Percentiles rank a stretch among this genome's conserved stretches.
These are phyloP conservation scores for Nettapus auritus DNA, from an alignment of 2,113 vertebrate species.

Conservation along the genomic window DNA sequence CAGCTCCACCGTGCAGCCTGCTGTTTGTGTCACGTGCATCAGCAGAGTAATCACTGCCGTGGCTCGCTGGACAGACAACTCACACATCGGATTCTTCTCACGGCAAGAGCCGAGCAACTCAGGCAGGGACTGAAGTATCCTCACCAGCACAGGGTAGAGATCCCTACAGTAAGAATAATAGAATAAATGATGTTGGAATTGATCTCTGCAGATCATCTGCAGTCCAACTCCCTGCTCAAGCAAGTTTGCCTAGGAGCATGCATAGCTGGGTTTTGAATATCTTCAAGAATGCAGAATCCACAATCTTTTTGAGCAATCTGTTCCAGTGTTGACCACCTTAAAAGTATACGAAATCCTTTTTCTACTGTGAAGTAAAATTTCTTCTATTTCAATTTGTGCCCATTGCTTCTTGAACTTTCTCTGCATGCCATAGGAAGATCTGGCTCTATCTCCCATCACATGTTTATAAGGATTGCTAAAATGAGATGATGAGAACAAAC, in stretches of 20 bases:
- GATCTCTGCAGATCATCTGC: not conserved
- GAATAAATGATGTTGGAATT: not conserved
- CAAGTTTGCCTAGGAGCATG: not conserved
- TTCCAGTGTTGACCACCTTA: not conserved
- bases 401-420: not conserved
- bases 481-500: not conserved
- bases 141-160: slow-evolving; percentile 89
- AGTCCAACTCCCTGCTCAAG: not conserved
- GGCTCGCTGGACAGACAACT: slow-evolving; percentile 78
- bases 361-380: not conserved
- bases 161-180: slow-evolving; percentile 77
- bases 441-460: not conserved
- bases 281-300: not conserved
- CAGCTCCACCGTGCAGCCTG: slow-evolving; percentile 80
- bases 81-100: slow-evolving; percentile 25
- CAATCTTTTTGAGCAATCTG: not conserved
- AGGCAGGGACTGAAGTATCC: slow-evolving; percentile 80
- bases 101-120: not conserved
- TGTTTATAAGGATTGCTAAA: not conserved
- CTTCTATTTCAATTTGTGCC: not conserved
- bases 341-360: not conserved
- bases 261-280: not conserved
- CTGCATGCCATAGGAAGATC: not conserved
- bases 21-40: slow-evolving; percentile 86
- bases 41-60: slow-evolving; percentile 85